A percentile compares a stretch with the other conserved stretches of the same genome.
These are phyloP conservation scores for Tetramorium bicarinatum DNA, from an alignment of 2,888 invertebrate genomes.

Conservation along the genomic window DNA sequence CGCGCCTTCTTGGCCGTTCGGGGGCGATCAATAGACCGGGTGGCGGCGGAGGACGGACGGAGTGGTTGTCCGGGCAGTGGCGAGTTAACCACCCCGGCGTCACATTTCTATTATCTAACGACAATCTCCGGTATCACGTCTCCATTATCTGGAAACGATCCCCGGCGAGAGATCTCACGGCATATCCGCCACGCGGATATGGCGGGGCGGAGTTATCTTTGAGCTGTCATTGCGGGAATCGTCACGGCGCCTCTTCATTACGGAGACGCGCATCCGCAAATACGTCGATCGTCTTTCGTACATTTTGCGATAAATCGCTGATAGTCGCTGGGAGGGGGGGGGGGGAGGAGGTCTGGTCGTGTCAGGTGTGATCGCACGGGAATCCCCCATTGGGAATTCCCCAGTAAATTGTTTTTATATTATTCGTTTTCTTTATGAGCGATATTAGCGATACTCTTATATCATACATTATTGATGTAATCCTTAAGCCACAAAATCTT, in stretches of 20 bases:
- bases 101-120: slow-evolving; percentile 53
- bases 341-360: neutral
- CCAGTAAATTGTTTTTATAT: neutral
- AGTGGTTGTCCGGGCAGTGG: slow-evolving; percentile 66
- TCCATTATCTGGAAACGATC: slow-evolving; percentile 36
- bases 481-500: neutral
- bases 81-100: slow-evolving; percentile 59
- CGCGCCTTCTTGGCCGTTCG: slow-evolving; percentile 71
- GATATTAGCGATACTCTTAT: neutral
- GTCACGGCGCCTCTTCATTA: neutral
- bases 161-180: neutral
- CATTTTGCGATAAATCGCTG: neutral
- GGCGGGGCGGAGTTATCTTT: neutral
- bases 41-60: slow-evolving; percentile 63
- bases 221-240: neutral
- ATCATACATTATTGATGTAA: neutral
- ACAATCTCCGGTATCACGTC: slow-evolving; percentile 49
- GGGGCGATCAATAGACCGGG: slow-evolving; percentile 78
- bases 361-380: neutral
- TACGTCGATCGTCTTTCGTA: neutral
- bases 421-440: neutral
- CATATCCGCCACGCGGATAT: neutral
- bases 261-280: neutral
- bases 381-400: neutral
- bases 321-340: neutral